Evolutionary conservation across 2,113 vertebrate genomes (phyloP), one percentile per base, ranked within the genome.

Genomic region (Lepidothrix coronata): DNA sequence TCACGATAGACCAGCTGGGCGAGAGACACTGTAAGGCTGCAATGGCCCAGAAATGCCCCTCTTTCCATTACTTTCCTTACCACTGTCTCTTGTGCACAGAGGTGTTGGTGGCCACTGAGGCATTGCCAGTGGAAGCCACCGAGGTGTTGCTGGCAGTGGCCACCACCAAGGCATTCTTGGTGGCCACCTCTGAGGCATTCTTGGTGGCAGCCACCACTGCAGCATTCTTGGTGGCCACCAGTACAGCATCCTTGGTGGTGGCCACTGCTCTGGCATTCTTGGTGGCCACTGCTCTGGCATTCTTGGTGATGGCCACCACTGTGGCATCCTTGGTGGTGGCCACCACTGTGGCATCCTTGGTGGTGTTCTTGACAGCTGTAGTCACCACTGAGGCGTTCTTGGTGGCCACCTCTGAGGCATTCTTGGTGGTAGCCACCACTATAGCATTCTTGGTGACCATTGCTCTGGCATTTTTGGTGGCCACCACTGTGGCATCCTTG

Each of bases 1-100:
- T 27, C 6, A 1, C 1, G 1, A 55, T 19, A 8, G 3, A 68
- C 20, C 22, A 73, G 16, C 3, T 0, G 0, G 31, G 28, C 33
- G 43, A 20, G 18, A 51, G 44, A 21, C 14, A 17, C 23, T 1
- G 0, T 1, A 5, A 11, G 59, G 55, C n/a, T 78, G 61, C 11
- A 55, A 5, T 23, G 46, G 23, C 57, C 48, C 12, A 3, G 62
- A 20, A 75, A 4, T 0, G 0, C 14, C 73, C 46, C 37, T 25
- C 31, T 8, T 39, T 28, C 25, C 52, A n/a, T 24, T 33, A 55
- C 19, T 52, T 28, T 72, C 44, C 96, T 96, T 96, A 95, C 96
- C 61, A 0, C 21, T 14, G 30, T 58, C 31, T 52, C 77, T 48
- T 70, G 76, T 10, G 33, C 83, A 15, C 1, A 0, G 93, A 90